Base-by-base conservation (phyloP, 2,888 invertebrate species). In the Phyllotreta striolata region DNA sequence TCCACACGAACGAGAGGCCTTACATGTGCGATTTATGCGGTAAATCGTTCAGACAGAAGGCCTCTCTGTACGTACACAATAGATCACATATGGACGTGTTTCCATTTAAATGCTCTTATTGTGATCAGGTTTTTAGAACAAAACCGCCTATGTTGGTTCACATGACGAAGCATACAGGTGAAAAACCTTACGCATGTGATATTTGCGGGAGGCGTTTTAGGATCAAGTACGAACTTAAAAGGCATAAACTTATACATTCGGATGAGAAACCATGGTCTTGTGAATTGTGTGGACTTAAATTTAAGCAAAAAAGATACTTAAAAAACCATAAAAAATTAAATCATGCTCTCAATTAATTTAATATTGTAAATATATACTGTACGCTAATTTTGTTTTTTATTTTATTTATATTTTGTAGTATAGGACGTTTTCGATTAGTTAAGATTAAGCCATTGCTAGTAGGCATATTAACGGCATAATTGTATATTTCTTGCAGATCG, bases 41-140 rank as follows among this genome's bases (percentile, higher is more conserved):
- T 3, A 87, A 87, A 76, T 76, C 86, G 0, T 89, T 89, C 79
- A 87, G 87, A 61, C 88, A 89, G 74, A 87, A 87, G 73, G 88
- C 88, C 0, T 86, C 88, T 1, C 77, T 89, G 43, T 87, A 88
- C 77, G 87, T 86, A 14, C 89, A 89, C 73, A 82, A 84, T 56
- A 84, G 85, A 47, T 86, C 85, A 4, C 89, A 89, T 77, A 82
- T 82, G 43, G 78, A 85, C 64, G 79, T 79, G 51, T 86, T 84
- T 66, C 86, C 88, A 1, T 84, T 84, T 75, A 80, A 81, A 13
- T 90, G 89, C 77, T 82, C 82, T 0, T 84, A 86, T 66, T 90
- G 89, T 76, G 83, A 84, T 34, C 86, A 86, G 55, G 83, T 84
- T 55, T 89, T 89, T 77, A 80, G 87, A 1, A 83, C 87, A 38